Evolutionary conservation across 1,140 invertebrate species (phyloP), one percentile per base, ranked within the genome.

Genomic region (Anoplophora glabripennis): DNA sequence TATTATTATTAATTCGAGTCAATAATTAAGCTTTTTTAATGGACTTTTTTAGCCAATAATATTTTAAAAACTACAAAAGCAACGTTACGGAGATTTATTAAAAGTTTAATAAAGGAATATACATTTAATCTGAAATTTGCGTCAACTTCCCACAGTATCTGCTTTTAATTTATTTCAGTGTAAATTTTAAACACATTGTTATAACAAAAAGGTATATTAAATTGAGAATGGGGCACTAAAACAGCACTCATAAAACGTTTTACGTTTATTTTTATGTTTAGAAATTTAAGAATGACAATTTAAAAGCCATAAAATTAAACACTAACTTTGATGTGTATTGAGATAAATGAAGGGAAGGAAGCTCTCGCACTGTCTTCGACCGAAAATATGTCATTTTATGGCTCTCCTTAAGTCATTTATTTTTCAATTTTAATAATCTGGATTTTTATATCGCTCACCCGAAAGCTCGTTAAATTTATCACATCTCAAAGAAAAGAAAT

Each of bases 211-310:
- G 53, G 58, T 53, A 55, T 60, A 60, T 60, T 55, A 55, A 60
- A 60, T 55, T 51, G 42, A 18, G 58, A 60, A 55, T 55, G 36
- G 58, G 46, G 45, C 38, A 54, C 53, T 61, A 57, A 61, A 61
- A 61, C 59, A 61, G 57, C 46, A 33, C 12, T n/a, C 59, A 57
- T 61, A 61, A 61, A 61, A 61, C 56, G 59, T 61, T 61, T 61
- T 61, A 61, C 59, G 59, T 61, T 61, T 61, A 61, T 61, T 61
- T 61, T 61, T 61, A 61, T 61, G 59, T 57, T 52, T 49, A 44
- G 53, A 57, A 56, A 61, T 61, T 61, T 53, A 42, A 61, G 53
- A 61, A 61, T 61, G 59, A 61, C 59, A 57, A 61, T 61, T 61
- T 57, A 57, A 61, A 57, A 51, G 53, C 52, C 46, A 55, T 61